Evolutionary conservation across 2,797 vertebrate species (phyloP).

Genomic region (Perodicticus potto): DNA sequence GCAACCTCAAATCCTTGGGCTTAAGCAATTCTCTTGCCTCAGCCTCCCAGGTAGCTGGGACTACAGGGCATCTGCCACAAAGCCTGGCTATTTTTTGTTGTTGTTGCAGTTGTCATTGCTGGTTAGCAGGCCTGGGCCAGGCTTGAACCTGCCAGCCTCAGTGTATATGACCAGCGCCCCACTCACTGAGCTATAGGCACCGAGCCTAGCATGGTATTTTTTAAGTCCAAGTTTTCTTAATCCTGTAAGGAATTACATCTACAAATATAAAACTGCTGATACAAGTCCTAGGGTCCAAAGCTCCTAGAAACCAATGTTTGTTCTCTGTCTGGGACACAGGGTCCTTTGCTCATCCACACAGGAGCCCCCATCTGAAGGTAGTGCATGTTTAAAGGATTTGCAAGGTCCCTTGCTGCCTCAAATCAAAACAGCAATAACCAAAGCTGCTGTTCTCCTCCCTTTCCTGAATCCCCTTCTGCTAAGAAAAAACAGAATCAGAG

Average conservation of each 20-base stretch:
- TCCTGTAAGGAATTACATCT: background rate
- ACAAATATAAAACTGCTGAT: background rate
- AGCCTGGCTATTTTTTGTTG: no score
- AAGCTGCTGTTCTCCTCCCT: background rate
- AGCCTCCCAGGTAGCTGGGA: no score
- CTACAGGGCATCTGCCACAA: no score
- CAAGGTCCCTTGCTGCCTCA: background rate
- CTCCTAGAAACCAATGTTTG: background rate
- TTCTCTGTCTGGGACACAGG: background rate
- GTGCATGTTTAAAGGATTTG: background rate
- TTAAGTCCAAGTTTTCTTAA: background rate
- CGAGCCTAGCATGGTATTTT: background rate
- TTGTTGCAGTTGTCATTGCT: no score
- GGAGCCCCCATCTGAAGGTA: background rate
- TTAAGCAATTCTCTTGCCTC: no score
- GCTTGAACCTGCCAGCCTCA: no score
- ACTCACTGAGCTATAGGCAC: no score
- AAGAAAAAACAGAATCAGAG: slow-evolving; percentile 4
- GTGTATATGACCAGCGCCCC: no score
- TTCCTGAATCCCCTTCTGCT: background rate
- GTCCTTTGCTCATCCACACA: background rate
- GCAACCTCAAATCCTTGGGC: no score
- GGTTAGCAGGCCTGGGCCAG: no score
- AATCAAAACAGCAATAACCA: background rate
- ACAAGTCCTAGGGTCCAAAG: background rate